Evolutionary conservation across 2,888 invertebrate species (phyloP), one percentile per base, ranked within the genome.

Genomic region (Dione juno): DNA sequence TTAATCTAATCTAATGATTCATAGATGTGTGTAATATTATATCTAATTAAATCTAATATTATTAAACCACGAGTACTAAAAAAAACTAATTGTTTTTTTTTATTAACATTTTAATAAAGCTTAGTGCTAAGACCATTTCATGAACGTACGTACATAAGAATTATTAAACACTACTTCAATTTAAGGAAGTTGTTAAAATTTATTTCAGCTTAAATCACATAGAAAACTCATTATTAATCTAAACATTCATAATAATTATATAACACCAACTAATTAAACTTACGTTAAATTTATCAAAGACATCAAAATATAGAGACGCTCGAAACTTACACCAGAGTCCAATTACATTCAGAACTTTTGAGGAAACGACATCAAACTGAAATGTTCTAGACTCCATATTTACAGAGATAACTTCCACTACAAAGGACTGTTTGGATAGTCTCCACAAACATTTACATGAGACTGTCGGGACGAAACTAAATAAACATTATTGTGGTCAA

Each of bases 351-450:
- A 21, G 2, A 61, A n/a, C n/a, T 61, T 59, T 61, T n/a, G 43
- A 43, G 59, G 28, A 28, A 45, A 61, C 43, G 11, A 5, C 21
- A 61, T n/a, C 41, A 41, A 53, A 28, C 40, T 21, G 21, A 6
- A 28, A 13, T n/a, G 35, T 53, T 16, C 16, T 16, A n/a, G 14
- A 43, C 16, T 43, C 11, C 3, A 13, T 63, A 11, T 68, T 54
- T 63, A 19, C 54, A 21, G 45, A 63, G 37, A 37, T 45, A 45
- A 63, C 68, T 45, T 45, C 11, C 53, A 52, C 28, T 63, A 53
- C 63, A 63, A 45, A 68, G 53, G 43, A 40, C 45, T 63, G 35
- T 68, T 63, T 68, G 53, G 13, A 40, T 10, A 40, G 64, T 9
- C 50, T 40, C 37, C n/a, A 1, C 37, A 50, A 48, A 64, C 63